phyloP scores from a whole-genome alignment of 1,140 invertebrate genomes.

The Habropoda laboriosa region DNA sequence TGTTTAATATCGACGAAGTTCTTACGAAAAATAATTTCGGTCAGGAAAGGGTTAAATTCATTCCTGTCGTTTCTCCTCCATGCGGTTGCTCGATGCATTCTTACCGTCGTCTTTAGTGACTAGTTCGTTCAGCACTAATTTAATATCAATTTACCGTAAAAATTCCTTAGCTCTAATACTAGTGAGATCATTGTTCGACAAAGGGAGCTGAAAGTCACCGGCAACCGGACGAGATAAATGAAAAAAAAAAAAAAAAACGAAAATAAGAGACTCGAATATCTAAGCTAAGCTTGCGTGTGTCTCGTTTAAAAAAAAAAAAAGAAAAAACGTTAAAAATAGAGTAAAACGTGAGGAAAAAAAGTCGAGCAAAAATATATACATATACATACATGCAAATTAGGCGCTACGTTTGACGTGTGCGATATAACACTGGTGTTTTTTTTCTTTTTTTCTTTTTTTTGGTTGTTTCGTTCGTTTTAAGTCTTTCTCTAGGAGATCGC shows the following conservation, averaged over 20 bases:
- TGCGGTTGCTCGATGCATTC: slow-evolving; percentile 10
- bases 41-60: too few relatives aligned
- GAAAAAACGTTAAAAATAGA: slow-evolving; percentile 1
- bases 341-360: slow-evolving; percentile 27
- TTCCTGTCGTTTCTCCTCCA: neutral
- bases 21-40: too few relatives aligned
- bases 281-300: neutral
- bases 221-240: slow-evolving; percentile 13
- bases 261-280: neutral
- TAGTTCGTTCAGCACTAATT: slow-evolving; percentile 44
- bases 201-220: slow-evolving; percentile 56
- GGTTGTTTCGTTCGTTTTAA: too few relatives aligned
- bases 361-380: slow-evolving; percentile 10
- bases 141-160: slow-evolving; percentile 34
- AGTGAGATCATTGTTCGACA: slow-evolving; percentile 73
- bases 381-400: neutral
- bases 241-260: neutral
- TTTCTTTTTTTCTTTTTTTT: too few relatives aligned
- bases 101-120: slow-evolving; percentile 26
- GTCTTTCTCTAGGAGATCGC: slow-evolving; percentile 59
- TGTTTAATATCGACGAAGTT: neutral
- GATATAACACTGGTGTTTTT: too few relatives aligned
- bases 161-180: slow-evolving; percentile 70
- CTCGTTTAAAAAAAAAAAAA: slow-evolving; percentile 7
- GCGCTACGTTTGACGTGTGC: too few relatives aligned